Percentiles rank a stretch among this genome's conserved stretches.
Conservation (phyloP, 2,113 vertebrate species). For the Phasianus colchicus region DNA sequence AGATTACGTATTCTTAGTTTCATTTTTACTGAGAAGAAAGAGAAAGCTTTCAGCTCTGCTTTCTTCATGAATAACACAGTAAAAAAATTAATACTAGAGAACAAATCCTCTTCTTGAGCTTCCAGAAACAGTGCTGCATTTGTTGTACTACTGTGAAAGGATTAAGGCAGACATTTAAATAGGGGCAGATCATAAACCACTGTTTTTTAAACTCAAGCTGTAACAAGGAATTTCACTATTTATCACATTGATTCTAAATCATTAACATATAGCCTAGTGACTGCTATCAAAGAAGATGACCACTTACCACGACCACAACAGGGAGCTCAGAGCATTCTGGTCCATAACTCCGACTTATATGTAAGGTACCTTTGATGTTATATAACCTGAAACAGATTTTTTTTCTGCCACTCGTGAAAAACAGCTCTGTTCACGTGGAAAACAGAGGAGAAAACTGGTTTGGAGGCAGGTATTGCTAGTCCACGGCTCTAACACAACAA, state of each 20-base stretch:
- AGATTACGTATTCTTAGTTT: conserved; percentile 42
- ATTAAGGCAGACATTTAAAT: conserved; percentile 3
- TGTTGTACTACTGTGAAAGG: conserved; percentile 36
- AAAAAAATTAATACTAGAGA: conserved; percentile 24
- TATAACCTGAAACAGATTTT: not conserved
- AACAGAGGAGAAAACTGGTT: not conserved
- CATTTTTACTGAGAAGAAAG: not conserved
- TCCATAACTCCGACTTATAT: not conserved
- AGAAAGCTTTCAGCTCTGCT: conserved; percentile 37
- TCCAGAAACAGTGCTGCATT: conserved; percentile 32
- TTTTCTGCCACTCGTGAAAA: not conserved
- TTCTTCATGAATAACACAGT: conserved; percentile 56
- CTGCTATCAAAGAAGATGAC: not conserved
- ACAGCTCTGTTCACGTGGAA: rapidly evolving
- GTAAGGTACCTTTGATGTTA: not conserved
- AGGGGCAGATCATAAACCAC: conserved; percentile 7
- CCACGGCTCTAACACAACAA: not conserved
- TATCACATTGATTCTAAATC: not conserved
- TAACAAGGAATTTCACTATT: conserved; percentile 4
- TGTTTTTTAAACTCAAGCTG: not conserved
- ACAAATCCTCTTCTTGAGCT: conserved; percentile 46
- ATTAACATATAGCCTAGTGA: not conserved
- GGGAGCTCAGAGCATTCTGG: not conserved
- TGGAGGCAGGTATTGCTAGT: not conserved
- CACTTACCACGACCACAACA: not conserved